Base-by-base conservation (phyloP, 1,140 invertebrate species). In the Araneus ventricosus region DNA sequence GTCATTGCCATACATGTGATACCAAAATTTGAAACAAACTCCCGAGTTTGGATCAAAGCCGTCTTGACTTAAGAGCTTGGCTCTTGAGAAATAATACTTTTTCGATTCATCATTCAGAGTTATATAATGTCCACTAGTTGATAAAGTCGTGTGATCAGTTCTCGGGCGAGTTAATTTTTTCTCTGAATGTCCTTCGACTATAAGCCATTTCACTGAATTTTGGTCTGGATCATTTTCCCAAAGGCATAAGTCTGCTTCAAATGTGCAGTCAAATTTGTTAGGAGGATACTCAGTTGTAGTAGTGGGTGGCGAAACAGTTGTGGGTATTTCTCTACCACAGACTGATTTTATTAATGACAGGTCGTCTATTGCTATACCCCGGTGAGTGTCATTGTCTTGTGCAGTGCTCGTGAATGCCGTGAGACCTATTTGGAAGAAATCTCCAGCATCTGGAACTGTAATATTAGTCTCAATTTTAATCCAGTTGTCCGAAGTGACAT, bases 291-390 rank as follows among this genome's bases (percentile, higher is more conserved):
- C 52, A 8, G 91, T 82, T 10, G 75, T 84, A 75, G 94, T 93
- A 27, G 67, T 84, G 7, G 90, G 75, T 85, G 90, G 85, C 3
- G 34, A 45, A 8, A 34, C 1, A 30, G 86, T 94, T 67, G 92
- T 87, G 0, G 61, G 37, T 34, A 57, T 80, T 86, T 59, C 37
- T 34, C 37, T 4, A 2, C 88, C 90, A 52, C 94, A 94, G 10
- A 22, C 39, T 27, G 82, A 27, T 67, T 67, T 34, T 57, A 27
- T 30, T 22, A 93, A 70, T 22, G 39, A 85, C 2, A 94, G 6
- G 85, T 94, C 94, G 79, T 94, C 94, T 41, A 94, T 41, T 57
- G 94, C 94, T 27, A 94, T 90, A n/a, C 94, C 94, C 34, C 86
- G 30, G 22, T 39, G n/a, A 22, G 91, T 94, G 20, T 27, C 4